Evolutionary conservation across 2,113 vertebrate genomes (phyloP).

Genomic region (Electrona antarctica): DNA sequence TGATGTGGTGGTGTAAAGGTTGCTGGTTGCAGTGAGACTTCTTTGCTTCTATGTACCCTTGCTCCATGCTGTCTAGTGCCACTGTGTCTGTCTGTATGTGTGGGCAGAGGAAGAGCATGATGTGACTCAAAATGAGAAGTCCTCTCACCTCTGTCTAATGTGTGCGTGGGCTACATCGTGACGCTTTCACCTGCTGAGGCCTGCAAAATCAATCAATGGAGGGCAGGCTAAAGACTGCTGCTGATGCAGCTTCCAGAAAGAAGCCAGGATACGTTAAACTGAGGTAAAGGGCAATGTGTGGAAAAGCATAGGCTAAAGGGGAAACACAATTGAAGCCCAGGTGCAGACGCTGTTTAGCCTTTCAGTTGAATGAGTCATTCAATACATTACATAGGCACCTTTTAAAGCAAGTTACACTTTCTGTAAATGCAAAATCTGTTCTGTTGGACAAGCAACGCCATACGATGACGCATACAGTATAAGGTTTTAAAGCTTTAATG

Average conservation of each 20-base stretch:
- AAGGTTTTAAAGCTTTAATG: too few relatives aligned
- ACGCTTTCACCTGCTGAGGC: slow-evolving; percentile 69
- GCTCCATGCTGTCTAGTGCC: slow-evolving; percentile 29
- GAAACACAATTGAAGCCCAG: not conserved
- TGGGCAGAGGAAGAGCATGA: slow-evolving; percentile 69
- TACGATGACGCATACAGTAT: too few relatives aligned
- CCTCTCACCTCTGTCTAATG: slow-evolving; percentile 68
- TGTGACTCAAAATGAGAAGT: slow-evolving; percentile 80
- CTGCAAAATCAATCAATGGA: slow-evolving; percentile 60
- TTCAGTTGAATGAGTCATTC: slow-evolving; percentile 10
- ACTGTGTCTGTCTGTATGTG: slow-evolving; percentile 48
- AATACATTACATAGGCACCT: not conserved
- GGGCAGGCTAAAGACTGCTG: slow-evolving; percentile 28
- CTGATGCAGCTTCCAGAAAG: slow-evolving; percentile 15
- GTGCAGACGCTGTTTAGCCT: slow-evolving; percentile 5
- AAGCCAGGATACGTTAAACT: slow-evolving; percentile 30
- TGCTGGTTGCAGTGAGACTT: slow-evolving; percentile 24
- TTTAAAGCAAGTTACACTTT: not conserved
- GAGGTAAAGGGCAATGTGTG: slow-evolving; percentile 27
- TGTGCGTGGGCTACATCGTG: slow-evolving; percentile 69
- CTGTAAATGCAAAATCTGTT: too few relatives aligned
- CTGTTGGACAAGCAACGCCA: too few relatives aligned
- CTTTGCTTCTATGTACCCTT: not conserved
- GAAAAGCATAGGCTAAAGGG: not conserved
- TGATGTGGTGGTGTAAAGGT: slow-evolving; percentile 44